Percentiles rank a stretch among this genome's conserved stretches.
These are phyloP conservation scores for Oryzias dopingdopingensis DNA, from an alignment of 2,797 vertebrate species.

Conservation along the genomic window DNA sequence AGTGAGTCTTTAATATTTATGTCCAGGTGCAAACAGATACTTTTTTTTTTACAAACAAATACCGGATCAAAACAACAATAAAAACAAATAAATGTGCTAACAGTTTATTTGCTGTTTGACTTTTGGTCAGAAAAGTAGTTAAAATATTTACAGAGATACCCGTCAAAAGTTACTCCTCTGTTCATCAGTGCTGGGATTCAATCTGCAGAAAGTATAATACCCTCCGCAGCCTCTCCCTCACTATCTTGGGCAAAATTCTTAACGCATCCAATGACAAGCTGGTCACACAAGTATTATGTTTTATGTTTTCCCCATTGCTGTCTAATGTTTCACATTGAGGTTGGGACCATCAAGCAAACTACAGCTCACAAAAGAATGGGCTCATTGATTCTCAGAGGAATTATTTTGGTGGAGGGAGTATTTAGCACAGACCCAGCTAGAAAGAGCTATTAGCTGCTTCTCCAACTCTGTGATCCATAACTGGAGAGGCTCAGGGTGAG, in stretches of 20 bases:
- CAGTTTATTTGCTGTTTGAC: slow-evolving; percentile 31
- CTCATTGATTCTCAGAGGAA: slow-evolving; percentile 87
- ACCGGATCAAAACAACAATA: neutral
- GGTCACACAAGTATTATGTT: slow-evolving; percentile 99
- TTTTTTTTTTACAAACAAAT: neutral
- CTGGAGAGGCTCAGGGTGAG: slow-evolving; percentile 77
- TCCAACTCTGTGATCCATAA: slow-evolving; percentile 83
- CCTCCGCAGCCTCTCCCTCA: slow-evolving; percentile 72
- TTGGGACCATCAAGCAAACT: slow-evolving; percentile 82
- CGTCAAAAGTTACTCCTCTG: slow-evolving; percentile 32
- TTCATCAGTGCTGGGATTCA: slow-evolving; percentile 53
- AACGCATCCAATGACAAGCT: slow-evolving; percentile 84
- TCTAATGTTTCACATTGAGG: slow-evolving; percentile 91
- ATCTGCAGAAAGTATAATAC: slow-evolving; percentile 65
- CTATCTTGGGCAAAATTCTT: slow-evolving; percentile 82
- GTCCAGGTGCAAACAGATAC: neutral
- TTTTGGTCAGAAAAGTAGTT: slow-evolving; percentile 28
- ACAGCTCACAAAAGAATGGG: slow-evolving; percentile 82
- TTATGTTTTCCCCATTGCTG: slow-evolving; percentile 92
- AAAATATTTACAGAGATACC: slow-evolving; percentile 56
- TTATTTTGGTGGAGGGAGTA: slow-evolving; percentile 83
- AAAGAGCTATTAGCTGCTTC: slow-evolving; percentile 83
- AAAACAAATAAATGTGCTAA: slow-evolving; percentile 1
- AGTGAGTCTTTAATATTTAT: too few relatives aligned
- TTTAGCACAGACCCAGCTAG: slow-evolving; percentile 78